These are phyloP conservation scores for Holocentrus rufus DNA, from an alignment of 2,797 vertebrate species.

Conservation along the genomic window DNA sequence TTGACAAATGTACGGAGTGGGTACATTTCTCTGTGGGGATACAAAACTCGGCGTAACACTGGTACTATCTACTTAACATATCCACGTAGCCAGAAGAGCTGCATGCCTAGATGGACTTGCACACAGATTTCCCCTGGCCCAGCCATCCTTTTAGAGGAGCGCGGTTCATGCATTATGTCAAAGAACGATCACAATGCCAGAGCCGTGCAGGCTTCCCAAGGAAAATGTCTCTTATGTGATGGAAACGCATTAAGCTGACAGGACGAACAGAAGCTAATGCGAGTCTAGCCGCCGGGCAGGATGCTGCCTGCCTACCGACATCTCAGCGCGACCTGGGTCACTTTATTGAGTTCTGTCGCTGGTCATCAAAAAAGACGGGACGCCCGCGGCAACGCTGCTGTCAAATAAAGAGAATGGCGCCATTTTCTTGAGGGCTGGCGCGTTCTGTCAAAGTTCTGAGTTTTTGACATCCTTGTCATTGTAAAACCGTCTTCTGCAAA, in stretches of 20 bases:
- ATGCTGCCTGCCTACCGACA: conserved; percentile 57
- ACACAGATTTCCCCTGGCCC: conserved; percentile 6
- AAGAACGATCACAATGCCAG: conserved; percentile 47
- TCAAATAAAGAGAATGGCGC: conserved; percentile 56
- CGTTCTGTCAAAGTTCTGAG: conserved; percentile 8
- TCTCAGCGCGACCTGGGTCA: conserved; percentile 60
- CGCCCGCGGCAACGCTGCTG: conserved; percentile 49
- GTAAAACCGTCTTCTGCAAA: conserved; percentile 20
- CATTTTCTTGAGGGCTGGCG: conserved; percentile 36
- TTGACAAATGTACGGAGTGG: too few relatives aligned
- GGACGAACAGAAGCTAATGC: conserved; percentile 66
- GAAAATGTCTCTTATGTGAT: conserved; percentile 68
- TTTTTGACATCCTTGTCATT: conserved; percentile 35
- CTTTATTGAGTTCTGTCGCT: conserved; percentile 71
- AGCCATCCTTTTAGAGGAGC: conserved; percentile 55
- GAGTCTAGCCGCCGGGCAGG: conserved; percentile 60
- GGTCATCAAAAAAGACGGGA: conserved; percentile 66
- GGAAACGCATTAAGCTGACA: conserved; percentile 76
- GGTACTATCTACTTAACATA: conserved; percentile 24
- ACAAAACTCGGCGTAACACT: too few relatives aligned
- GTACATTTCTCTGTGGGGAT: too few relatives aligned
- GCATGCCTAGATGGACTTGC: conserved; percentile 40
- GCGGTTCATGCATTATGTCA: conserved; percentile 54
- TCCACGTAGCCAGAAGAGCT: conserved; percentile 31
- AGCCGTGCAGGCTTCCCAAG: conserved; percentile 37